These are phyloP conservation scores for Bucorvus abyssinicus DNA, from an alignment of 2,797 vertebrate species.

Conservation along the genomic window DNA sequence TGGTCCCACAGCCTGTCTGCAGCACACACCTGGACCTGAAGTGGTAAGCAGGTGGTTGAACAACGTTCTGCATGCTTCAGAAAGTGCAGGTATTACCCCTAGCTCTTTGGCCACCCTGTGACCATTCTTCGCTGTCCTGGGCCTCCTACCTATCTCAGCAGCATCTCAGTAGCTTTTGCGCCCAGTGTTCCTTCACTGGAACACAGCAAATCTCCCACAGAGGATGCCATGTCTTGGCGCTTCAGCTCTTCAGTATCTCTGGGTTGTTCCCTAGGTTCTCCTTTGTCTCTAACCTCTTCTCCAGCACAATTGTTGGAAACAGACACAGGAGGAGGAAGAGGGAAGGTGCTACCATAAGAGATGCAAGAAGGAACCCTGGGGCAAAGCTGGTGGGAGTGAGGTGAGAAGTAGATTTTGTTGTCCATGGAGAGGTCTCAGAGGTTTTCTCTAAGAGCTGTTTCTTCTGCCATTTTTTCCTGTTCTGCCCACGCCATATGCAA, in stretches of 20 bases:
- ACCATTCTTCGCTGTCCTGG: not conserved
- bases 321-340: not conserved
- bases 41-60: rapidly evolving
- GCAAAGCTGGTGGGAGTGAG: not conserved
- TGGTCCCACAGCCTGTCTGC: not conserved
- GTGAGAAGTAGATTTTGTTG: not conserved
- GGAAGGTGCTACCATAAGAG: not conserved
- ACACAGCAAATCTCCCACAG: not conserved
- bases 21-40: not conserved
- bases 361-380: not conserved
- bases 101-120: not conserved
- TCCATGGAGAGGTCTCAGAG: not conserved
- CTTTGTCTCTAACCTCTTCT: not conserved
- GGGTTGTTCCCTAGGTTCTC: rapidly evolving
- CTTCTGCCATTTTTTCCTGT: not conserved
- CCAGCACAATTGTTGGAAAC: not conserved
- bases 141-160: not conserved
- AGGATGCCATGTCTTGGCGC: not conserved
- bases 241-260: not conserved
- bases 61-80: not conserved
- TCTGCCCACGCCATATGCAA: not conserved
- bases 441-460: not conserved
- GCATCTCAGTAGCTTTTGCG: not conserved
- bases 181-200: not conserved
- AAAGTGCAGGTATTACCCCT: not conserved